Evolutionary conservation across 2,113 vertebrate genomes (phyloP), one percentile per base, ranked within the genome.

Genomic region (Ifrita kowaldi): DNA sequence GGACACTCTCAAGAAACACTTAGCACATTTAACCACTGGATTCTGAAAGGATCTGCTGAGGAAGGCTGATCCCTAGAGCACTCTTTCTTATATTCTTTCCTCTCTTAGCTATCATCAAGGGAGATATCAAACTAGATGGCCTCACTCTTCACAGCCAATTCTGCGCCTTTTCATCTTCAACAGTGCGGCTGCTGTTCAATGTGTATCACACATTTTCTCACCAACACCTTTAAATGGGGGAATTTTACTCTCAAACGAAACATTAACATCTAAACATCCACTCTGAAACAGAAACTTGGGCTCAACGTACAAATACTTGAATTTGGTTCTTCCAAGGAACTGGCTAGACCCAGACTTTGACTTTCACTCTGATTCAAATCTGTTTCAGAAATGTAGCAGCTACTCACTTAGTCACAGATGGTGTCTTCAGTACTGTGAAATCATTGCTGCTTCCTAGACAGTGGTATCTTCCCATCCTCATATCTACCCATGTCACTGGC

Each of bases 121-220:
- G 18, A 86, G 33, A 26, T 27, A 84, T 5, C 47, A 53, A 50
- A 81, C 68, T n/a, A 63, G n/a, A 65, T 21, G 26, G 63, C 50
- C 26, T 82, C 0, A 0, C 37, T 53, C 50, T 59, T 19, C 18
- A 52, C 24, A 81, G 56, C 11, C 52, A 59, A 21, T 74, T 90
- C 46, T 76, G 44, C 7, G 59, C 16, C 42, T 37, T 52, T 42
- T 79, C 52, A 52, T n/a, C 47, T 83, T 86, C n/a, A 78, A 11
- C 11, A 37, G 11, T 28, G 19, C 0, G 0, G n/a, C 52, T 90
- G 49, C 10, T 41, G 19, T 27, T 83, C 73, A 70, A 39, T 3
- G 11, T 7, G 6, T n/a, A 53, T 42, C 35, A 68, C 7, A 22
- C 3, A 27, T 23, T 67, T 47, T 22, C 42, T 28, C 64, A 73